phyloP scores from a whole-genome alignment of 2,113 vertebrate species.

The Dolichotis patagonum region DNA sequence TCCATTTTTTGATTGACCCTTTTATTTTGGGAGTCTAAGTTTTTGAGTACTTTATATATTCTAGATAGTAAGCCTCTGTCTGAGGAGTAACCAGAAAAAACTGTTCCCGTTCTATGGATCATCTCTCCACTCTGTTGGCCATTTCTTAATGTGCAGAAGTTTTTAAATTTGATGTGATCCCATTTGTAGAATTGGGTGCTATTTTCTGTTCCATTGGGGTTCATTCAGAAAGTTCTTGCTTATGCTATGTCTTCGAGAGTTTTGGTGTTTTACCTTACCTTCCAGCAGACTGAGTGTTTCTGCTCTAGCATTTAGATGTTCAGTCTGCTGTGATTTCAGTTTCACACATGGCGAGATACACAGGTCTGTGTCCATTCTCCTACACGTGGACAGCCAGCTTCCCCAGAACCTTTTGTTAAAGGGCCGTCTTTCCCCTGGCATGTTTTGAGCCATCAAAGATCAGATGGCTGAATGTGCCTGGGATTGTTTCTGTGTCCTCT shows the following conservation, averaged over 20 bases:
- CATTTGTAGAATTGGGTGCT: not conserved
- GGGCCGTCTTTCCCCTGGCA: not conserved
- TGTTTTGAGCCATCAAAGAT: not conserved
- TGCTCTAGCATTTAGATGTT: not conserved
- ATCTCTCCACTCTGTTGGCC: no score
- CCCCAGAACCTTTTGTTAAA: not conserved
- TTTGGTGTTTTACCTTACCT: not conserved
- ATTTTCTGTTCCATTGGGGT: not conserved
- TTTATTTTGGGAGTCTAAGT: not conserved
- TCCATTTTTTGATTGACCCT: not conserved
- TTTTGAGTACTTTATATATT: not conserved
- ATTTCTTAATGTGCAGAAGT: not conserved
- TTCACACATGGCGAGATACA: not conserved
- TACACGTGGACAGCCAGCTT: not conserved
- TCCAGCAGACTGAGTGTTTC: not conserved
- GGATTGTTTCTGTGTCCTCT: no score
- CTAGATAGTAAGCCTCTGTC: not conserved
- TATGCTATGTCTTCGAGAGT: no score
- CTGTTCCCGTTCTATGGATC: no score
- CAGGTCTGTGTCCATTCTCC: not conserved
- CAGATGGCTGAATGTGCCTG: not conserved
- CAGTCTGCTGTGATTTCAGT: not conserved
- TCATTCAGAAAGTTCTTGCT: not conserved
- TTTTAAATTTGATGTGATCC: not conserved
- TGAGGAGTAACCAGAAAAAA: no score